phyloP scores from a whole-genome alignment of 2,888 invertebrate species.

The Watsonalla cultraria region DNA sequence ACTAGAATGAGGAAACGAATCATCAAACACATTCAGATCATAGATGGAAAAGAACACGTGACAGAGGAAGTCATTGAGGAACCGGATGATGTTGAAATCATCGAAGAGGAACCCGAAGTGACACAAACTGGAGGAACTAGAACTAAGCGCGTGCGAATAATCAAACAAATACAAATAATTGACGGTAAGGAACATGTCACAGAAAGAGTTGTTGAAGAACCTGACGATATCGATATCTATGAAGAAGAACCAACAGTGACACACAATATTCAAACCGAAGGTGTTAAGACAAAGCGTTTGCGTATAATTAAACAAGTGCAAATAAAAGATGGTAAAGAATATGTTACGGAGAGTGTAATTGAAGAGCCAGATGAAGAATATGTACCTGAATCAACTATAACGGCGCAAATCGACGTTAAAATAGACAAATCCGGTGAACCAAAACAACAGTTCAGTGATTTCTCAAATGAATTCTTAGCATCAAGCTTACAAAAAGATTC shows the following conservation, averaged over 20 bases:
- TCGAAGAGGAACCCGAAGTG: constrained; percentile 79
- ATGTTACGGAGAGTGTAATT: constrained; percentile 85
- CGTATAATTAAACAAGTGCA: constrained; percentile 76
- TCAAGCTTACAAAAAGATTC: constrained; percentile 11
- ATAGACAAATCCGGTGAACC: constrained; percentile 18
- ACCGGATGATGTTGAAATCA: constrained; percentile 87
- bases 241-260: constrained; percentile 58
- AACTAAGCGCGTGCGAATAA: constrained; percentile 76
- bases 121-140: constrained; percentile 47
- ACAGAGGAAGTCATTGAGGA: constrained; percentile 92
- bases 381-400: constrained; percentile 43
- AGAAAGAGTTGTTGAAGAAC: constrained; percentile 88
- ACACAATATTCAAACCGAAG: not conserved
- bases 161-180: constrained; percentile 84
- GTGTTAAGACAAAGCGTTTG: constrained; percentile 11
- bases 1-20: constrained; percentile 86
- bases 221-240: constrained; percentile 60
- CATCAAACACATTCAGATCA: constrained; percentile 85
- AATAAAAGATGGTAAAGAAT: constrained; percentile 87
- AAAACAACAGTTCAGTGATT: not conserved
- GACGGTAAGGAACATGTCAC: constrained; percentile 89
- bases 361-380: constrained; percentile 64
- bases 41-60: constrained; percentile 90
- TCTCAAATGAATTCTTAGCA: constrained; percentile 6
- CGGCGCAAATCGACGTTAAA: constrained; percentile 44